A percentile compares a stretch with the other conserved stretches of the same genome.
phyloP scores from a whole-genome alignment of 1,140 invertebrate species.

The Musca vetustissima region DNA sequence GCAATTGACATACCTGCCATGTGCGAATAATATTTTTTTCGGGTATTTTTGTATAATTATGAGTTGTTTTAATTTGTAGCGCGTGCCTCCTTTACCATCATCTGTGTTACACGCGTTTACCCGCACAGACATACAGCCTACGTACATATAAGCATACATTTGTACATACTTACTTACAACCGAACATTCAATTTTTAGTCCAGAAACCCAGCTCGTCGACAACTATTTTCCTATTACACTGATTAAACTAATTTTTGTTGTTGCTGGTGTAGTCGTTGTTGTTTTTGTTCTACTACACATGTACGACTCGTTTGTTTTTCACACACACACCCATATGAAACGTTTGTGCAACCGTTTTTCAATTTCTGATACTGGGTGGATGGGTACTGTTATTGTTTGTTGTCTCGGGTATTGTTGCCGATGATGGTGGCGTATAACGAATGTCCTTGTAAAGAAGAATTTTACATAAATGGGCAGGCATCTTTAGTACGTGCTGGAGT shows the following conservation, averaged over 20 bases:
- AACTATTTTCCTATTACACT: conserved; percentile 1
- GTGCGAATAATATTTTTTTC: conserved; percentile 5
- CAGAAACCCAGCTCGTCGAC: too few species aligned
- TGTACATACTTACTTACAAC: too few species aligned
- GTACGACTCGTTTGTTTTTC: too few species aligned
- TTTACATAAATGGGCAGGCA: too few species aligned
- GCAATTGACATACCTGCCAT: background rate
- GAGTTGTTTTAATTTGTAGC: conserved; percentile 19
- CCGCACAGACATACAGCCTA: too few species aligned
- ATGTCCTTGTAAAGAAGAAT: too few species aligned
- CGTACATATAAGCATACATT: too few species aligned
- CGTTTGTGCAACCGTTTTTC: too few species aligned
- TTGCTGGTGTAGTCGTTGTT: background rate
- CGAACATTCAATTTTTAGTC: background rate
- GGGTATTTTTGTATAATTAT: background rate
- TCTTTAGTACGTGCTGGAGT: conserved; percentile 4
- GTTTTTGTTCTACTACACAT: background rate
- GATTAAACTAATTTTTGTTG: conserved; percentile 9
- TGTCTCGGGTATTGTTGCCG: background rate
- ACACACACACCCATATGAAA: too few species aligned
- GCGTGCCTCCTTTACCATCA: conserved; percentile 1
- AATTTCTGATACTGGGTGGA: too few species aligned
- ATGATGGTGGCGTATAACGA: background rate
- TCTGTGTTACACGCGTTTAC: background rate
- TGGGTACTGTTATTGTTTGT: background rate